A percentile compares a stretch with the other conserved stretches of the same genome.
These are phyloP conservation scores for Polyommatus icarus DNA, from an alignment of 2,888 invertebrate genomes.

Conservation along the genomic window DNA sequence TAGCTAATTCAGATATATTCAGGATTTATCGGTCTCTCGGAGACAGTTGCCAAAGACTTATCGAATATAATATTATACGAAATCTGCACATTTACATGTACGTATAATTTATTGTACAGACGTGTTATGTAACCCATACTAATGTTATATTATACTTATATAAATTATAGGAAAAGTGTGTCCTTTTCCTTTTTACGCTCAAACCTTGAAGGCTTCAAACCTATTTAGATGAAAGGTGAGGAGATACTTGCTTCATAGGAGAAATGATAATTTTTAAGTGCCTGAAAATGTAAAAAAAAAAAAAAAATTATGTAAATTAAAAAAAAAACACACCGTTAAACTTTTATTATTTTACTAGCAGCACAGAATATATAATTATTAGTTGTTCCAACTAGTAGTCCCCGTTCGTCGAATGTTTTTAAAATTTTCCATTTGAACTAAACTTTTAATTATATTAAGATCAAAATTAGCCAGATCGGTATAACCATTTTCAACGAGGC, in stretches of 20 bases:
- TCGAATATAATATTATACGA: background rate
- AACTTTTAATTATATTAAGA: too few relatives aligned
- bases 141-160: too few relatives aligned
- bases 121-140: background rate
- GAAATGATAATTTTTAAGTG: background rate
- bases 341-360: too few relatives aligned
- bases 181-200: background rate
- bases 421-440: too few relatives aligned
- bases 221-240: background rate
- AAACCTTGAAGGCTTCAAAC: background rate
- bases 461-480: too few relatives aligned
- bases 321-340: too few relatives aligned
- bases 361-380: too few relatives aligned
- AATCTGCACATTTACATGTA: background rate
- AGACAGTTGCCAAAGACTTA: slow-evolving; percentile 28
- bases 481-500: too few relatives aligned
- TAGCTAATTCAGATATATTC: slow-evolving; percentile 6
- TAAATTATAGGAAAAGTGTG: background rate
- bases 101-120: background rate
- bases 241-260: background rate
- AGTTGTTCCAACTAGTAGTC: too few relatives aligned
- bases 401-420: too few relatives aligned
- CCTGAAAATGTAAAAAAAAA: too few relatives aligned
- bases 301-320: too few relatives aligned
- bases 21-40: slow-evolving; percentile 6